These are phyloP conservation scores for Eilema griseolum DNA, from an alignment of 2,888 invertebrate genomes.

Conservation along the genomic window DNA sequence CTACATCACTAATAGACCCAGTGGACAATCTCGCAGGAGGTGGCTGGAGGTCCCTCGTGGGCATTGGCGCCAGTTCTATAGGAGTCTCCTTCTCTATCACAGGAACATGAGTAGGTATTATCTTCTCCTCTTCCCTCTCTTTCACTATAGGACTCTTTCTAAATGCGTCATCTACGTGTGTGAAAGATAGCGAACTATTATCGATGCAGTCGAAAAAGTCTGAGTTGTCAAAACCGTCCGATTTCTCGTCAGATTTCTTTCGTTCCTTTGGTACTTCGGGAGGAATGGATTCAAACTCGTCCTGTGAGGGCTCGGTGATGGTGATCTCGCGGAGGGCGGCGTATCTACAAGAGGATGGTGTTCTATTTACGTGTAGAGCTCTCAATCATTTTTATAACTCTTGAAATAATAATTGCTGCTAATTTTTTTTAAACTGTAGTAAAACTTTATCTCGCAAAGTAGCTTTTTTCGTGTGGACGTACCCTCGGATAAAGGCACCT, in stretches of 20 bases:
- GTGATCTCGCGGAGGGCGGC: conserved; percentile 93
- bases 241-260: conserved; percentile 84
- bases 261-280: conserved; percentile 82
- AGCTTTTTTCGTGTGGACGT: too few species aligned
- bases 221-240: conserved; percentile 84
- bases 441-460: too few species aligned
- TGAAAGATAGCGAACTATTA: conserved; percentile 82
- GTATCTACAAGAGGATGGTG: conserved; percentile 75
- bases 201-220: conserved; percentile 85
- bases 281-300: conserved; percentile 83
- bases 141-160: conserved; percentile 79
- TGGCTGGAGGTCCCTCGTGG: conserved; percentile 65
- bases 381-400: neutral
- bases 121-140: conserved; percentile 76
- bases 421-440: too few species aligned
- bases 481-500: too few species aligned
- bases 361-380: conserved; percentile 5
- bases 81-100: conserved; percentile 63
- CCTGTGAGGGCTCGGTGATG: conserved; percentile 87
- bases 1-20: conserved; percentile 88
- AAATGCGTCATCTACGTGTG: conserved; percentile 83
- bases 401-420: too few species aligned
- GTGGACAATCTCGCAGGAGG: conserved; percentile 86
- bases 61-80: conserved; percentile 55
- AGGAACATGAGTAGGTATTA: conserved; percentile 44